These are phyloP conservation scores for Sceloporus undulatus DNA, from an alignment of 2,113 vertebrate species.

Conservation along the genomic window DNA sequence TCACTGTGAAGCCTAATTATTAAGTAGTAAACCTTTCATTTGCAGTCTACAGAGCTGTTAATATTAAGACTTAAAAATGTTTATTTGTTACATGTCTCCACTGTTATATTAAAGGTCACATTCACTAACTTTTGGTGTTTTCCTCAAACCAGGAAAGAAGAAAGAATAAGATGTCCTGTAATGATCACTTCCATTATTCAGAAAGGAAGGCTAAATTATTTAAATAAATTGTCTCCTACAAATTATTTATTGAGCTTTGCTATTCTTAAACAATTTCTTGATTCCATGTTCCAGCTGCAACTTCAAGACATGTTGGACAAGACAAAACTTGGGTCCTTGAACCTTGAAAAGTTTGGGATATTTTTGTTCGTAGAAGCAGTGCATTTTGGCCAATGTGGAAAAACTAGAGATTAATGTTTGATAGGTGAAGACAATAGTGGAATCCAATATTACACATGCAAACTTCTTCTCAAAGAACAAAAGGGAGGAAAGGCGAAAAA, in stretches of 20 bases:
- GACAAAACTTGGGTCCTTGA: not conserved
- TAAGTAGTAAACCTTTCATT: slow-evolving; percentile 9
- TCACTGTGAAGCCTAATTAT: not conserved
- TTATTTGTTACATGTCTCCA: not conserved
- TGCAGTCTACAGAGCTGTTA: slow-evolving; percentile 18
- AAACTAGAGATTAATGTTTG: not conserved
- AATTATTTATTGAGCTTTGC: slow-evolving; percentile 35
- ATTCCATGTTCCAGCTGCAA: not conserved
- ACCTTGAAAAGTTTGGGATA: not conserved
- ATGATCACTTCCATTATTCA: slow-evolving; percentile 26
- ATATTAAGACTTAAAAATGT: not conserved
- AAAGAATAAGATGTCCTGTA: slow-evolving; percentile 18
- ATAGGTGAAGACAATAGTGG: not conserved
- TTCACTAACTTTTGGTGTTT: slow-evolving; percentile 27
- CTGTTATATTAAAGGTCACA: slow-evolving; percentile 14
- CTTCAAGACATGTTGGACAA: not conserved
- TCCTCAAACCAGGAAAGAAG: not conserved
- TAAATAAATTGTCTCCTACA: slow-evolving; percentile 18
- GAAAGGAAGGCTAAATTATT: slow-evolving; percentile 36
- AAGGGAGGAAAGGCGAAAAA: too few relatives aligned
- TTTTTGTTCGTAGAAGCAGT: not conserved
- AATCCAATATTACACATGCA: not conserved
- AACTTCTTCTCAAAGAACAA: too few relatives aligned
- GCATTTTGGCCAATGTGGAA: not conserved
- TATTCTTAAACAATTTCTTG: slow-evolving; percentile 22